Evolutionary conservation across 2,113 vertebrate species (phyloP).

Genomic region (Castor canadensis): DNA sequence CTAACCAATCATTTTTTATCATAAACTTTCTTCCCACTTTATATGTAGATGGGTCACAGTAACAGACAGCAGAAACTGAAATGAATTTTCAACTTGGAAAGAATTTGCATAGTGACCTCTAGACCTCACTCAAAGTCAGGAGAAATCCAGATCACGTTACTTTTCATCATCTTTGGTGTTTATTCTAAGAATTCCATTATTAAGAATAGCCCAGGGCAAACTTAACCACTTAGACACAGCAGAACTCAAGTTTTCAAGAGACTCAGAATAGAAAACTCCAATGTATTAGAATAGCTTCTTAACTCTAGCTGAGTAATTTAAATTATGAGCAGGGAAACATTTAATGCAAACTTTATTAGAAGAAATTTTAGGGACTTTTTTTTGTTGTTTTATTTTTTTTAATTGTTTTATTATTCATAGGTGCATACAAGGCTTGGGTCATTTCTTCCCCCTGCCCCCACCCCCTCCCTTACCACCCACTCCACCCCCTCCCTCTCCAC

Average conservation of each 20-base stretch:
- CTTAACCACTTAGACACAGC: conserved; percentile 54
- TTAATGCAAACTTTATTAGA: conserved; percentile 32
- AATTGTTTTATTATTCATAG: no score
- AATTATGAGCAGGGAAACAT: conserved; percentile 40
- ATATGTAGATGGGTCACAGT: conserved; percentile 5
- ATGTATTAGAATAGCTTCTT: conserved; percentile 14
- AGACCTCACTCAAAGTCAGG: conserved; percentile 35
- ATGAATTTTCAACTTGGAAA: conserved; percentile 48
- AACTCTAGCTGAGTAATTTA: conserved; percentile 41
- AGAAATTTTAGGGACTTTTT: not conserved
- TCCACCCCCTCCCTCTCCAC: no score
- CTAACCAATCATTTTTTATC: conserved; percentile 7
- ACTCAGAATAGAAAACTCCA: conserved; percentile 35
- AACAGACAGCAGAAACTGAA: conserved; percentile 49
- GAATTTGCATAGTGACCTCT: conserved; percentile 34
- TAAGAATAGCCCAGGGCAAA: conserved; percentile 30
- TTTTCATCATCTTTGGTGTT: conserved; percentile 61
- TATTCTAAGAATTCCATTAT: conserved; percentile 68
- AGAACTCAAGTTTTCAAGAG: conserved; percentile 61
- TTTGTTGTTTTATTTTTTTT: no score
- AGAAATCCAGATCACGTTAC: conserved; percentile 54
- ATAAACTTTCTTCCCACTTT: conserved; percentile 45
- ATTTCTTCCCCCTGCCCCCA: no score
- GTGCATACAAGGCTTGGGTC: no score
- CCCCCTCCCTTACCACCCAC: no score